Base-by-base conservation (phyloP, 2,888 invertebrate genomes). In the Spicauda simplicius region DNA sequence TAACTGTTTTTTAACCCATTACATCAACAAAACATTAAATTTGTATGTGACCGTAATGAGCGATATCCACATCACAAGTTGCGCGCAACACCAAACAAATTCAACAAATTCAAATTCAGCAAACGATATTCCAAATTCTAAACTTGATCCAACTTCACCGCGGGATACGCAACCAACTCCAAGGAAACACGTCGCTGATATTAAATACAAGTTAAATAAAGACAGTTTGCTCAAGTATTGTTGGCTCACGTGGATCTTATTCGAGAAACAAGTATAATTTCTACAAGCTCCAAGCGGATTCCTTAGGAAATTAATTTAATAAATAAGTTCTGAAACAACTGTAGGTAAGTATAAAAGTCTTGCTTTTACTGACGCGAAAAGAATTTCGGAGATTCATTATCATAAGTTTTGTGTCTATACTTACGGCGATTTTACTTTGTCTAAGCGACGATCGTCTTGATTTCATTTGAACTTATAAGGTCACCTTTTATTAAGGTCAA, bases 181-280 rank as follows among this genome's bases (percentile, higher is more conserved):
- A 73, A 30, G 79, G 82, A 87, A 89, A 90, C 89, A 87, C 87
- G 88, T 89, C 80, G 77, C 81, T 80, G 76, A 89, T 90, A 90
- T 91, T 89, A 88, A 88, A 91, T 87, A 90, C 86, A 88, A 90
- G 85, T 88, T 84, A 86, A 85, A 88, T 87, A 86, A 87, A 87
- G 87, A 88, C 87, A 85, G 80, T 87, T 85, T 77, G 77, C 79
- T 70, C 78, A 77, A 86, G 85, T 81, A 83, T 83, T 87, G 84
- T 85, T 80, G 80, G 80, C 82, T 85, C 83, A 86, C 83, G 85
- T 86, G 86, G 78, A 84, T 84, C 81, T 80, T 82, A 85, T 85
- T 85, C 75, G 76, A 74, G 80, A 81, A 88, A 87, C 88, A 87
- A 87, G 86, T 83, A 85, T 80, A 86, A 87, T 85, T 88, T 78